These are phyloP conservation scores for Cranoglanis bouderius DNA, from an alignment of 2,113 vertebrate genomes.

Conservation along the genomic window DNA sequence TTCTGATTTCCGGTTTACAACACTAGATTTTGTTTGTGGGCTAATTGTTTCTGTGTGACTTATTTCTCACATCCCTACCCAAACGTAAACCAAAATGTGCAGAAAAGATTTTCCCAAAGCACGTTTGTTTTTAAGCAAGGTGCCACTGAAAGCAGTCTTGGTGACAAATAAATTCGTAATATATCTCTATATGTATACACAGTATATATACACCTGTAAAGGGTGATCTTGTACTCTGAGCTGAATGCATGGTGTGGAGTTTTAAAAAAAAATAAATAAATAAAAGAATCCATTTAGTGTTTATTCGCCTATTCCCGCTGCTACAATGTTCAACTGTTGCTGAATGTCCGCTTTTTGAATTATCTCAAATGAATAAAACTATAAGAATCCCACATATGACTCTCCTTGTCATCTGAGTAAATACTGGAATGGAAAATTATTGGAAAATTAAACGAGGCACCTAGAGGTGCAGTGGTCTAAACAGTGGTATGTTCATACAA, in stretches of 20 bases:
- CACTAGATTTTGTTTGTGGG: slow-evolving; percentile 34
- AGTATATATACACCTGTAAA: slow-evolving; percentile 42
- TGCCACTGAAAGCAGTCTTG: slow-evolving; percentile 55
- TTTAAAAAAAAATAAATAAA: slow-evolving; percentile 31
- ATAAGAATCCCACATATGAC: slow-evolving; percentile 62
- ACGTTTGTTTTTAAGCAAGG: slow-evolving; percentile 56
- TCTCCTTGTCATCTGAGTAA: slow-evolving; percentile 32
- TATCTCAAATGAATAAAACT: slow-evolving; percentile 76
- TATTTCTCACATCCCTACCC: not conserved
- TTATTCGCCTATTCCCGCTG: slow-evolving; percentile 68
- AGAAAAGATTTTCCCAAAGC: slow-evolving; percentile 45
- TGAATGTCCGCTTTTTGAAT: slow-evolving; percentile 78
- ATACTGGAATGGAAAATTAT: not conserved
- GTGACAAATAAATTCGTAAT: slow-evolving; percentile 48
- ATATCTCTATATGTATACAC: slow-evolving; percentile 40
- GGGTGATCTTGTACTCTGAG: slow-evolving; percentile 58
- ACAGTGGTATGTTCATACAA: not conserved
- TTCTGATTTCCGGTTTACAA: slow-evolving; percentile 32
- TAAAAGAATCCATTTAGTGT: slow-evolving; percentile 64
- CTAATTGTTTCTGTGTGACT: slow-evolving; percentile 26
- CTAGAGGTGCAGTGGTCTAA: not conserved
- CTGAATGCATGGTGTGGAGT: slow-evolving; percentile 72
- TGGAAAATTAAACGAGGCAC: not conserved
- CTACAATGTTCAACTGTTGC: slow-evolving; percentile 76
- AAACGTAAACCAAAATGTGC: slow-evolving; percentile 42